Evolutionary conservation across 1,140 invertebrate genomes (phyloP).

Genomic region (Limonius californicus): DNA sequence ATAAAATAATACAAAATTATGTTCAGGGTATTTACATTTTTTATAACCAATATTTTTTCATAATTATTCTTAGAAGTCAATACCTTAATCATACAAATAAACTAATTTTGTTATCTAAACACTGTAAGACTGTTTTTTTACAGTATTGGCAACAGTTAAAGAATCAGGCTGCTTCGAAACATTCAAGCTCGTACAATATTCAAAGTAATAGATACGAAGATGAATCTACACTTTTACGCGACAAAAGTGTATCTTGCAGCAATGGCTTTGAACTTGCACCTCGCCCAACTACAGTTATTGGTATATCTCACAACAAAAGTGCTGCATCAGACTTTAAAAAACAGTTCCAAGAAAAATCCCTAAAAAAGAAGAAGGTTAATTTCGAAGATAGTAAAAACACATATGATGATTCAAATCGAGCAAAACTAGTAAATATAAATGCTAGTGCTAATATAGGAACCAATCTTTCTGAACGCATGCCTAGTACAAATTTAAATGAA

Average conservation of each 20-base stretch:
- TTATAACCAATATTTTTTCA: too few species aligned
- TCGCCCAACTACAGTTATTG: slow-evolving; percentile 64
- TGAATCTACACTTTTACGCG: slow-evolving; percentile 51
- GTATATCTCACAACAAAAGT: slow-evolving; percentile 45
- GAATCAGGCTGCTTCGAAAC: slow-evolving; percentile 50
- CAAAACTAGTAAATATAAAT: slow-evolving; percentile 16
- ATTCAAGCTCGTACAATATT: slow-evolving; percentile 48
- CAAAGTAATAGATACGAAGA: slow-evolving; percentile 44
- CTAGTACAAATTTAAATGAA: slow-evolving; percentile 35
- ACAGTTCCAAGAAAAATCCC: slow-evolving; percentile 31
- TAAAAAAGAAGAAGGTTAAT: slow-evolving; percentile 41
- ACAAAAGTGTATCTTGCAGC: slow-evolving; percentile 67
- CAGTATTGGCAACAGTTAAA: slow-evolving; percentile 66
- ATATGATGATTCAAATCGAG: slow-evolving; percentile 19
- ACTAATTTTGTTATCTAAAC: too few species aligned
- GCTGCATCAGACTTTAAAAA: slow-evolving; percentile 22
- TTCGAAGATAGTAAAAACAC: slow-evolving; percentile 43
- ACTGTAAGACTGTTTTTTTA: slow-evolving; percentile 32
- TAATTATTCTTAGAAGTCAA: too few species aligned
- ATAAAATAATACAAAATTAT: too few species aligned
- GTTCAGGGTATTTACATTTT: too few species aligned
- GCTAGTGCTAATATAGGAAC: too few species aligned
- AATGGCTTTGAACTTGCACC: slow-evolving; percentile 63
- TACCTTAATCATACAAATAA: too few species aligned
- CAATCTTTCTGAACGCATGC: background rate